phyloP scores from a whole-genome alignment of 2,888 invertebrate species.

The Rhagium mordax region DNA sequence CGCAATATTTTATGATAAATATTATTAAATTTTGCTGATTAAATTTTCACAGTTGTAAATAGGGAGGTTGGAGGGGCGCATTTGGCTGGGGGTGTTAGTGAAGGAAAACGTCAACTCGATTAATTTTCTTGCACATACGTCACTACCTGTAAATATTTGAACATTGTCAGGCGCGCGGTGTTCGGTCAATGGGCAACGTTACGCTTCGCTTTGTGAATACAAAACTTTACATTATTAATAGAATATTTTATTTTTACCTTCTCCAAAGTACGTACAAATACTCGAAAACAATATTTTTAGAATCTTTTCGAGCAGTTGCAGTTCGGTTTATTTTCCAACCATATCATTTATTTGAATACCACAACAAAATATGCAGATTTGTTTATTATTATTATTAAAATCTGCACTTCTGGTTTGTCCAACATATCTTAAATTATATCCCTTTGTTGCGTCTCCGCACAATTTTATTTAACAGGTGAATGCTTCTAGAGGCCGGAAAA shows the following conservation, averaged over 20 bases:
- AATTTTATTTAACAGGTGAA: too few species aligned
- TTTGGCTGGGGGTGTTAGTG: not conserved
- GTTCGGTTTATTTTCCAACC: not conserved
- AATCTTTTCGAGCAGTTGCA: not conserved
- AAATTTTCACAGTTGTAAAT: not conserved
- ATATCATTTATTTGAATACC: too few species aligned
- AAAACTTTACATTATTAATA: conserved; percentile 20
- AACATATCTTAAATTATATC: too few species aligned
- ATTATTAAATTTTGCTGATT: not conserved
- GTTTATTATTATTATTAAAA: not conserved
- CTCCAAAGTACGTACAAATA: conserved; percentile 6
- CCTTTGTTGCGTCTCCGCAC: too few species aligned
- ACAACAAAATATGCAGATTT: too few species aligned
- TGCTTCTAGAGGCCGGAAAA: too few species aligned
- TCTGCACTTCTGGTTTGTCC: not conserved
- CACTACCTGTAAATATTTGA: conserved; percentile 27
- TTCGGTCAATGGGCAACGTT: conserved; percentile 5
- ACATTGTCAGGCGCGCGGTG: conserved; percentile 2
- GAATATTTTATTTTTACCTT: conserved; percentile 20
- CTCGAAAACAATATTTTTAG: conserved; percentile 10
- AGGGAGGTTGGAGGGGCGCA: too few species aligned
- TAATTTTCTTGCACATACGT: conserved; percentile 1
- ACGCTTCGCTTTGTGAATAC: conserved; percentile 16
- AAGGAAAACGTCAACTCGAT: not conserved
- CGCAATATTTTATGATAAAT: not conserved